Conservation (phyloP, 1,140 invertebrate species). For the Drosophila ficusphila region DNA sequence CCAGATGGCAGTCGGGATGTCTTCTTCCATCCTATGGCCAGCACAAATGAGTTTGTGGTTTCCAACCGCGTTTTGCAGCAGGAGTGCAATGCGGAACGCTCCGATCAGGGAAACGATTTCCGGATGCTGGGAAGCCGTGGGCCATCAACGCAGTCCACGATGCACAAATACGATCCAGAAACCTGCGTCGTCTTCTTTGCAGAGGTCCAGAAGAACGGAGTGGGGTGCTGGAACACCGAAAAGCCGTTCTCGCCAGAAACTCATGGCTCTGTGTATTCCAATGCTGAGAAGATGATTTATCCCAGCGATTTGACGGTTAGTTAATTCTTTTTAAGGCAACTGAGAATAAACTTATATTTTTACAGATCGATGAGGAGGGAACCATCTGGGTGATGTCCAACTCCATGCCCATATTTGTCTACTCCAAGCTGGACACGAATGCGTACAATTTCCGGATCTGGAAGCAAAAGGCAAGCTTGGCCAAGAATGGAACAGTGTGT, state of each 20-base stretch:
- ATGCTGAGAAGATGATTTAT: constrained; percentile 87
- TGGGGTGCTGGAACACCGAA: constrained; percentile 89
- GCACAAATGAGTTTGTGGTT: constrained; percentile 87
- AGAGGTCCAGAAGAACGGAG: constrained; percentile 87
- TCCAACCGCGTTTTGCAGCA: constrained; percentile 88
- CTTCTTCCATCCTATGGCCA: constrained; percentile 90
- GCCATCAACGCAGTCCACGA: constrained; percentile 86
- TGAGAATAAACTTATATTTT: not conserved
- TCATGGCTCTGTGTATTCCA: constrained; percentile 86
- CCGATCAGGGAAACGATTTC: constrained; percentile 86
- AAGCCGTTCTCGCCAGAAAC: constrained; percentile 85
- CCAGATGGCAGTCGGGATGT: constrained; percentile 86
- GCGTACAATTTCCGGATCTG: constrained; percentile 87
- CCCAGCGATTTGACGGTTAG: constrained; percentile 85
- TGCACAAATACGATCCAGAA: constrained; percentile 86
- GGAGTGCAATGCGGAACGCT: constrained; percentile 85
- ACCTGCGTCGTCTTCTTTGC: constrained; percentile 88
- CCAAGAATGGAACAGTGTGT: constrained; percentile 65
- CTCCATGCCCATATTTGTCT: constrained; percentile 87
- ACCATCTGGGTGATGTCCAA: constrained; percentile 87
- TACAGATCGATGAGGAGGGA: constrained; percentile 85
- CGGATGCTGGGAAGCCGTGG: constrained; percentile 87
- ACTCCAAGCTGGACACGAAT: constrained; percentile 86
- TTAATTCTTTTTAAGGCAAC: not conserved
- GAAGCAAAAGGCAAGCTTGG: constrained; percentile 52